Evolutionary conservation across 2,113 vertebrate genomes (phyloP).

Genomic region (Syngnathoides biaculeatus): DNA sequence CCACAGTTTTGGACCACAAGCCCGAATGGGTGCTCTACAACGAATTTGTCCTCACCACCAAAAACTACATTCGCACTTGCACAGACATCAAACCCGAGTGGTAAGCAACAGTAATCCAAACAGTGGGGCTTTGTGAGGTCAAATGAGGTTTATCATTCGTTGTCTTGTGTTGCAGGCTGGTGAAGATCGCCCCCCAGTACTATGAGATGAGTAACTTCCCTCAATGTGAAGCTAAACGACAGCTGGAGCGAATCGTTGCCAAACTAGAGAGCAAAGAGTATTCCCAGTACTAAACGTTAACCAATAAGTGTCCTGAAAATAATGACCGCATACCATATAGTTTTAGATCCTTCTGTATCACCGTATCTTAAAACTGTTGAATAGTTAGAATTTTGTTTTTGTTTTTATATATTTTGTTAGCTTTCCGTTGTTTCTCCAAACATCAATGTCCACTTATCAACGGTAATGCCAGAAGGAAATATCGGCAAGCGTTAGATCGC

Average conservation of each 20-base stretch:
- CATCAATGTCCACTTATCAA: constrained; percentile 85
- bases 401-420: constrained; percentile 69
- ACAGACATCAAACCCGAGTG: constrained; percentile 97
- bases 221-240: constrained; percentile 95
- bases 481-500: constrained; percentile 63
- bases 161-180: constrained; percentile 77
- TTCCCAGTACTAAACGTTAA: constrained; percentile 86
- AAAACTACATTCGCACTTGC: constrained; percentile 99
- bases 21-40: constrained; percentile 99
- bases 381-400: constrained; percentile 78
- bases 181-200: constrained; percentile 96
- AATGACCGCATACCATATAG: constrained; percentile 46
- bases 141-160: not conserved
- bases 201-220: constrained; percentile 98
- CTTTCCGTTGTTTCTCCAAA: constrained; percentile 47
- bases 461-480: constrained; percentile 54
- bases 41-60: constrained; percentile 98
- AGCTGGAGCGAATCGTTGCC: constrained; percentile 94
- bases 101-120: constrained; percentile 24
- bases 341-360: constrained; percentile 77
- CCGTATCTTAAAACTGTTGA: constrained; percentile 86
- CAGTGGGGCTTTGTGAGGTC: not conserved
- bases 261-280: constrained; percentile 97
- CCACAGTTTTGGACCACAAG: constrained; percentile 97
- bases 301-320: constrained; percentile 63